Evolutionary conservation across 2,797 vertebrate species (phyloP).

Genomic region (Anableps anableps): DNA sequence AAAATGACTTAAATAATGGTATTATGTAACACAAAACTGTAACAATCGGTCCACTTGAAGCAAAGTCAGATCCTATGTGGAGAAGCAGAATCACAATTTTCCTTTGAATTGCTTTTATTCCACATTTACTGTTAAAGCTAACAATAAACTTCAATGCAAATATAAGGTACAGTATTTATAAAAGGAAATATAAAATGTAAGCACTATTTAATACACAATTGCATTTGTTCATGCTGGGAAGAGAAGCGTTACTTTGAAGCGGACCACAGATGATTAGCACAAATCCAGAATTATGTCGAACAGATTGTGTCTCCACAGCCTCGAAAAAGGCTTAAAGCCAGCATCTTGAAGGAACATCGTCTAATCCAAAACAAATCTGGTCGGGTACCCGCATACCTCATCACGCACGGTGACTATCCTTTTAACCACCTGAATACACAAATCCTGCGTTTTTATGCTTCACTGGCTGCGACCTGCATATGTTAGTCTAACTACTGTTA

Average conservation of each 20-base stretch:
- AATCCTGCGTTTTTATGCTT: conserved; percentile 55
- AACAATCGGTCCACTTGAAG: conserved; percentile 37
- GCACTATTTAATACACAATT: neutral
- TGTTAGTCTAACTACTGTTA: conserved; percentile 49
- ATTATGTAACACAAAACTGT: conserved; percentile 46
- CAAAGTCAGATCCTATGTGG: conserved; percentile 30
- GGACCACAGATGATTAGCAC: conserved; percentile 33
- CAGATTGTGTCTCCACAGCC: conserved; percentile 64
- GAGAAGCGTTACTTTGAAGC: neutral
- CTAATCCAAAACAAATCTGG: conserved; percentile 72
- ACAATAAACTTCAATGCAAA: neutral
- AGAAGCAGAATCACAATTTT: conserved; percentile 21
- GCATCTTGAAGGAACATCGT: conserved; percentile 69
- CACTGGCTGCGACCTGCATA: conserved; percentile 40
- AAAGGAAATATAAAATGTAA: neutral
- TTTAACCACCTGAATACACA: conserved; percentile 42
- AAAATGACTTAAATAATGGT: conserved; percentile 34
- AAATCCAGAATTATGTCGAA: conserved; percentile 58
- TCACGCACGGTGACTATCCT: conserved; percentile 39
- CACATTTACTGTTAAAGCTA: conserved; percentile 9
- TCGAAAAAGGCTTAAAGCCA: conserved; percentile 52
- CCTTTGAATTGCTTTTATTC: conserved; percentile 32
- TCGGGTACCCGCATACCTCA: conserved; percentile 44
- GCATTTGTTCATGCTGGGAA: conserved; percentile 10
- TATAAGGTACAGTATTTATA: neutral